Evolutionary conservation across 2,113 vertebrate species (phyloP).

Genomic region (Natator depressus): DNA sequence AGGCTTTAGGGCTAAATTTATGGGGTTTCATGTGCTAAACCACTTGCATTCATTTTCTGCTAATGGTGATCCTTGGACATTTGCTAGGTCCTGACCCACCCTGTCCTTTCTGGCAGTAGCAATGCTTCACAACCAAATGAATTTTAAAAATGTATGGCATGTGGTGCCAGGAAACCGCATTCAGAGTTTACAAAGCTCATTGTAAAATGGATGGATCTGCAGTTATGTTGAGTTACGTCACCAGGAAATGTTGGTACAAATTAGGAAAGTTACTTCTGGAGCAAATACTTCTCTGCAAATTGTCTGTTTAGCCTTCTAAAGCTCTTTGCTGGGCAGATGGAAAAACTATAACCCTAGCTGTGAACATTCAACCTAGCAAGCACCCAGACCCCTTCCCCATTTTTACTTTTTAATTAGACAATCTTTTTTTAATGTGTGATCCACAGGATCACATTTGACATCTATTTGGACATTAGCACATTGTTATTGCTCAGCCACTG

Average conservation of each 20-base stretch:
- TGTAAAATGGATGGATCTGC: background rate
- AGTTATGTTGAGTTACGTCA: rapidly evolving
- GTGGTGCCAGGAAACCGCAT: background rate
- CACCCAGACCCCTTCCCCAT: background rate
- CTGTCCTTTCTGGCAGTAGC: rapidly evolving
- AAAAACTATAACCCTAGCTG: rapidly evolving
- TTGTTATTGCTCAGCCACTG: rapidly evolving
- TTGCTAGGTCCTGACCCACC: background rate
- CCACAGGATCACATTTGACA: background rate
- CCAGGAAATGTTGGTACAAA: background rate
- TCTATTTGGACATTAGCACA: rapidly evolving
- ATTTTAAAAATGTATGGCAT: background rate
- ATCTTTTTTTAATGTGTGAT: background rate
- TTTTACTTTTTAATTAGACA: background rate
- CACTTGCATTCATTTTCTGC: background rate
- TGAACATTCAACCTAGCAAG: rapidly evolving
- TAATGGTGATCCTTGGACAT: background rate
- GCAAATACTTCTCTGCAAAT: background rate
- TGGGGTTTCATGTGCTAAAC: rapidly evolving
- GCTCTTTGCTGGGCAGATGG: background rate
- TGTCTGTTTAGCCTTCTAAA: background rate
- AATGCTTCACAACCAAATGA: background rate
- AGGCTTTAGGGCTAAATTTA: background rate
- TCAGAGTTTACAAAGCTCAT: background rate
- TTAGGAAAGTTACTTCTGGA: background rate